Conservation (phyloP, 64 coral and sea anemone genomes). For the Porites lutea region DNA sequence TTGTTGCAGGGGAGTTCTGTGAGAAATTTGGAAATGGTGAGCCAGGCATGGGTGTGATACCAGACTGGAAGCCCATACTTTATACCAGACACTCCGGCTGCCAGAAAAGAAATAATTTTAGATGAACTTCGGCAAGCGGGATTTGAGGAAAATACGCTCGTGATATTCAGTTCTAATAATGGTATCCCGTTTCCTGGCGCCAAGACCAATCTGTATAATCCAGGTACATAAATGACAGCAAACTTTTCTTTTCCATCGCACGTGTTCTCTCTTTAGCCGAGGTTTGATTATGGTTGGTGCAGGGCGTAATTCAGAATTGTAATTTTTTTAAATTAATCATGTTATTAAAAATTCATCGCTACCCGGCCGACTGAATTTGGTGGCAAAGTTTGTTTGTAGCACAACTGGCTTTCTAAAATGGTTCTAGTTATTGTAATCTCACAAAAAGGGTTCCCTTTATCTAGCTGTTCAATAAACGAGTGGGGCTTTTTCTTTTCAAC, state of each 20-base stretch:
- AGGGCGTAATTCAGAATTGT: no score
- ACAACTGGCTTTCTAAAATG: no score
- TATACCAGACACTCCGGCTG: constrained; percentile 64
- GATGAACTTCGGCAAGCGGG: constrained; percentile 66
- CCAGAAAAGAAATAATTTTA: constrained; percentile 70
- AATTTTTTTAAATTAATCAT: no score
- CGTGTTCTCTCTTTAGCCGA: no score
- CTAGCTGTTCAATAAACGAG: no score
- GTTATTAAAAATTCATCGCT: no score
- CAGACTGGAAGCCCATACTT: constrained; percentile 85
- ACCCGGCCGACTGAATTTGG: no score
- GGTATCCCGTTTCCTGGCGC: constrained; percentile 76
- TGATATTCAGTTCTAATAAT: constrained; percentile 84
- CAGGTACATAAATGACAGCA: constrained; percentile 15
- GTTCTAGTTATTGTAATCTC: no score
- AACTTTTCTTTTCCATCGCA: no score
- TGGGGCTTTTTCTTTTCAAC: background rate
- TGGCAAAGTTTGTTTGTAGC: no score
- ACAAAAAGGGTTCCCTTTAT: no score
- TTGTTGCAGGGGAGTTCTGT: constrained; percentile 61
- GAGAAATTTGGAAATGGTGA: constrained; percentile 92
- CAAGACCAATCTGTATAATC: constrained; percentile 72
- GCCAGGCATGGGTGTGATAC: constrained; percentile 79
- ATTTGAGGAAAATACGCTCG: constrained; percentile 75
- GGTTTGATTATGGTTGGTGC: no score